Evolutionary conservation across 2,113 vertebrate genomes (phyloP), one percentile per base, ranked within the genome.

Genomic region (Lasiurus borealis): DNA sequence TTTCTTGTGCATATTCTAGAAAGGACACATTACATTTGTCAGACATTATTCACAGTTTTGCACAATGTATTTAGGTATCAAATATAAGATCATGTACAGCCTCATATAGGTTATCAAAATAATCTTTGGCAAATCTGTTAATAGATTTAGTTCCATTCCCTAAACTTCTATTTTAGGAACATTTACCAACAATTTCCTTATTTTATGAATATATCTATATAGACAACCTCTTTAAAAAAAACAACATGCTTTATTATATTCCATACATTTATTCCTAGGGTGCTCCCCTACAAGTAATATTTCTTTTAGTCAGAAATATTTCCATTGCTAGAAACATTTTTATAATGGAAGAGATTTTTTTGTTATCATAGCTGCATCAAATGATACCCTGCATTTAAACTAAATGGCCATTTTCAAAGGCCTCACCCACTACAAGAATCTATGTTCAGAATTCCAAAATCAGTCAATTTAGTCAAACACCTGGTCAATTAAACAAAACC

Each of bases 31-130:
- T 97, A 93, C 97, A 97, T 97, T 98, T 98, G 92, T 97, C 92
- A 96, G 97, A 97, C 95, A 98, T 97, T 96, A 80, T 98, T 98
- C 98, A 98, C 98, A 97, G 97, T 82, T 96, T 94, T 95, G 83
- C 93, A 77, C 96, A 97, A 97, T 93, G 92, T 96, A 96, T 92
- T 98, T 98, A 90, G 88, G 73, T 97, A 83, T 95, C 97, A 97
- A 93, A 95, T n/a, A 97, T 97, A 98, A 98, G 96, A 98, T 94
- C 95, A 95, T 96, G 68, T 93, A 85, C 82, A 95, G 91, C 85
- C 94, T 80, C 75, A 82, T 81, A 66, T 94, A 97, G 48, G 90
- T 77, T 97, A 97, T 94, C 90, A 96, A 97, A 97, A 91, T n/a
- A 91, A 91, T 83, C 69, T 94, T 96, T 52, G 9, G 88, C 94